Base-by-base conservation (phyloP, 1,140 invertebrate genomes). In the Halotydeus destructor region DNA sequence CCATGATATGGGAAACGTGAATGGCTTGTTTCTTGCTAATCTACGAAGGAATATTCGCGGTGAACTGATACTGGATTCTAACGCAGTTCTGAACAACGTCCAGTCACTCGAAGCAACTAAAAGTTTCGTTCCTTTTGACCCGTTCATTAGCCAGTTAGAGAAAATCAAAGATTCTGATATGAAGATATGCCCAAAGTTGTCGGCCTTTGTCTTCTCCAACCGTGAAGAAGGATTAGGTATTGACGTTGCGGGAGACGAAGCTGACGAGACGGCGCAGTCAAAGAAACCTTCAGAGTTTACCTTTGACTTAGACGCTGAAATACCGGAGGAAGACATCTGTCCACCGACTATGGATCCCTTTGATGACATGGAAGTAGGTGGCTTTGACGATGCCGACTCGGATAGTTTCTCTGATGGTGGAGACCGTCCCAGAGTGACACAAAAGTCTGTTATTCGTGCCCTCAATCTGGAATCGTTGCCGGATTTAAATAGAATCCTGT, bases 1-100 rank as follows among this genome's bases (percentile, higher is more conserved):
- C 2, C 40, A 44, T 34, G 46, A 47, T 41, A 27, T 47, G 23
- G 46, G 46, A 12, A 44, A 34, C 38, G 41, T 40, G 11, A 44
- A 39, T 21, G 25, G 44, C 28, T 25, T 44, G 5, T 27, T 47
- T 6, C 43, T 44, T 27, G 24, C 36, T 4, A 47, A 47, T 21
- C 21, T 47, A 8, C 28, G 22, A 3, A 3, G 16, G 9, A 25
- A 43, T 44, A 34, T 23, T 27, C 12, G 24, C 22, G 34, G 25
- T 22, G 5, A 31, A 4, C 9, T 47, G n/a, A n/a, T 47, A 12
- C 37, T 47, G 21, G 39, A 38, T 19, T 38, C 41, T 4, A 40
- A 23, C 4, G 25, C 31, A 19, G 21, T 19, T n/a, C 33, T 43
- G 14, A 26, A 44, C 24, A n/a, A n/a, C n/a, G n/a, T n/a, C n/a